These are phyloP conservation scores for Thysanoteuthis rhombus DNA, from an alignment of 2,888 invertebrate genomes.

Conservation along the genomic window DNA sequence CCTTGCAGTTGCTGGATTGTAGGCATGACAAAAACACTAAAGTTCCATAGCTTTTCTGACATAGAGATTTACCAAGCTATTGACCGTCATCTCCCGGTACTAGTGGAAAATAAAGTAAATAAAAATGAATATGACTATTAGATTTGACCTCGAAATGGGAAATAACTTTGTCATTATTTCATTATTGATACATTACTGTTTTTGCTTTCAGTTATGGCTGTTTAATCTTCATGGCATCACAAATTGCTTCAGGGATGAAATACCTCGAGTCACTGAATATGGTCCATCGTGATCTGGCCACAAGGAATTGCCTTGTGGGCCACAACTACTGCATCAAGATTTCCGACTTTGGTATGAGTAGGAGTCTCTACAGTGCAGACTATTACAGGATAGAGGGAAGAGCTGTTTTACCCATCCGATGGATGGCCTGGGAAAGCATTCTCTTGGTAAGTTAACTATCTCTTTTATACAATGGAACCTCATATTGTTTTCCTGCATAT, in stretches of 20 bases:
- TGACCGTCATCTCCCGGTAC: too few species aligned
- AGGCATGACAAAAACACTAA: too few species aligned
- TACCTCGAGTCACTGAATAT: conserved; percentile 88
- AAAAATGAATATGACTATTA: too few species aligned
- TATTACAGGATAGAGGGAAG: conserved; percentile 85
- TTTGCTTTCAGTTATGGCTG: conserved; percentile 79
- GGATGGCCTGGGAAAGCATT: conserved; percentile 91
- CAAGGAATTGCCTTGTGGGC: conserved; percentile 87
- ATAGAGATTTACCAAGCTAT: too few species aligned
- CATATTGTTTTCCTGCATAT: too few species aligned
- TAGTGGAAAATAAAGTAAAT: too few species aligned
- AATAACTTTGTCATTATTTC: not conserved
- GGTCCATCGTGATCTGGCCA: conserved; percentile 88
- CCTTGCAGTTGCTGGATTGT: too few species aligned
- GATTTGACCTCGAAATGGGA: too few species aligned
- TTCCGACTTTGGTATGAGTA: conserved; percentile 68
- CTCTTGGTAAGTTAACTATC: conserved; percentile 67
- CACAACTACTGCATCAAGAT: conserved; percentile 76
- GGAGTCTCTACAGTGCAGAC: conserved; percentile 72
- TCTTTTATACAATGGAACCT: too few species aligned
- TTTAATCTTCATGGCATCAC: conserved; percentile 83
- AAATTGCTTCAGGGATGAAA: conserved; percentile 89
- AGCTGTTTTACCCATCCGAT: conserved; percentile 83
- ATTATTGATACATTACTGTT: conserved; percentile 33
- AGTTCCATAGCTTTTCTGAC: too few species aligned